phyloP scores from a whole-genome alignment of 2,797 vertebrate genomes.

The Phrynocephalus vlangalii region DNA sequence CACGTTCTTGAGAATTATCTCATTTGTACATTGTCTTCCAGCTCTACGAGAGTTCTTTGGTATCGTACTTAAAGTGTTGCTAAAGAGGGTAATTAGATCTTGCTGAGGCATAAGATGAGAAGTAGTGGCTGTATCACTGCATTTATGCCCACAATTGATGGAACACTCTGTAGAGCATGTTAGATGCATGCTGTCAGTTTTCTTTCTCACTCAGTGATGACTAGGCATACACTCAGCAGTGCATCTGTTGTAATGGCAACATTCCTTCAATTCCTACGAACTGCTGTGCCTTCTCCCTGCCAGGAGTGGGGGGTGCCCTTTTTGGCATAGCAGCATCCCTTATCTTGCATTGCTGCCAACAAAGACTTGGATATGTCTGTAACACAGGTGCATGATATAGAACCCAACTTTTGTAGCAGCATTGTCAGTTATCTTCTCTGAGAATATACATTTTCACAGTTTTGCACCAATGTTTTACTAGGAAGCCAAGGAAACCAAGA shows the following conservation, averaged over 20 bases:
- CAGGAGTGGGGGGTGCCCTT: not conserved
- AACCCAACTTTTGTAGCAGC: constrained; percentile 46
- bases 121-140: constrained; percentile 9
- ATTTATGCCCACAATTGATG: constrained; percentile 19
- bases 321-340: constrained; percentile 37
- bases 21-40: not conserved
- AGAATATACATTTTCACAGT: constrained; percentile 16
- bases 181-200: not conserved
- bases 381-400: constrained; percentile 23
- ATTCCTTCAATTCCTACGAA: constrained; percentile 8
- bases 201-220: not conserved
- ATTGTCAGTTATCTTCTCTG: not conserved
- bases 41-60: not conserved
- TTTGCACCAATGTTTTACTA: constrained; percentile 47
- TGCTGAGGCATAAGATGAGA: not conserved
- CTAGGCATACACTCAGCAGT: not conserved
- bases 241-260: constrained; percentile 34
- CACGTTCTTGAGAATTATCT: constrained; percentile 27
- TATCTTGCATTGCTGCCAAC: constrained; percentile 25
- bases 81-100: constrained; percentile 27
- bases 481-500: constrained; percentile 55
- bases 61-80: constrained; percentile 2
- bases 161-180: not conserved
- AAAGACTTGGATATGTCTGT: not conserved
- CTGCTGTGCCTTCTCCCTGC: not conserved